Base-by-base conservation (phyloP, 2,113 vertebrate species). In the Diphyllodes magnificus region DNA sequence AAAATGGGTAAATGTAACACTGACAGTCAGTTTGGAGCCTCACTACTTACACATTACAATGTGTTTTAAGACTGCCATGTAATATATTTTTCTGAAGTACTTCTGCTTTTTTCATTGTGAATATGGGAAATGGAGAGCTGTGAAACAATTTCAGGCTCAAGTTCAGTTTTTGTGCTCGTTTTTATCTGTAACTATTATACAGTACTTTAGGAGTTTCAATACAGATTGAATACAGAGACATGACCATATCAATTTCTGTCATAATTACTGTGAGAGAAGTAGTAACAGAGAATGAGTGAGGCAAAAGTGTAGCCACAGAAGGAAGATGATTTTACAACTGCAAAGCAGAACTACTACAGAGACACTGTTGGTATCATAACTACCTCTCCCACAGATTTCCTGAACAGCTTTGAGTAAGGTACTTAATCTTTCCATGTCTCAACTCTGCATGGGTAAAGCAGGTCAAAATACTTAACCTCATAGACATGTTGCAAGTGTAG, bases 391-490 rank as follows among this genome's bases (percentile, higher is more conserved):
- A 87, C 92, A 92, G 89, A 92, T 61, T 95, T 95, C 86, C 91
- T 94, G 90, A 69, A 82, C 45, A 85, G 86, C 78, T 85, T 92
- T 63, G 51, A 82, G 71, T 64, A 87, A 93, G 90, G 86, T 86
- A 94, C 92, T 95, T 92, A 94, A 96, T 95, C 94, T 93, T 93
- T 76, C 60, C 44, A 19, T 95, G 86, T 76, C 87, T 93, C 78
- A 80, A 37, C 71, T 96, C 73, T 37, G 68, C 68, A 86, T 57
- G 92, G 39, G 82, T 76, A 94, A 95, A 95, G 80, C 75, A 82
- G 90, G 88, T 93, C 91, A 91, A 93, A 95, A 95, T 93, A 92
- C 92, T 93, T 93, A 84, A 92, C 91, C 89, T 96, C 85, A 81
- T 13, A 88, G 89, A 72, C 89, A 90, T 79, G 89, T 75, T 91